Conservation (phyloP, 37 sponge, comb jelly and placozoan species). For the Corticium candelabrum region DNA sequence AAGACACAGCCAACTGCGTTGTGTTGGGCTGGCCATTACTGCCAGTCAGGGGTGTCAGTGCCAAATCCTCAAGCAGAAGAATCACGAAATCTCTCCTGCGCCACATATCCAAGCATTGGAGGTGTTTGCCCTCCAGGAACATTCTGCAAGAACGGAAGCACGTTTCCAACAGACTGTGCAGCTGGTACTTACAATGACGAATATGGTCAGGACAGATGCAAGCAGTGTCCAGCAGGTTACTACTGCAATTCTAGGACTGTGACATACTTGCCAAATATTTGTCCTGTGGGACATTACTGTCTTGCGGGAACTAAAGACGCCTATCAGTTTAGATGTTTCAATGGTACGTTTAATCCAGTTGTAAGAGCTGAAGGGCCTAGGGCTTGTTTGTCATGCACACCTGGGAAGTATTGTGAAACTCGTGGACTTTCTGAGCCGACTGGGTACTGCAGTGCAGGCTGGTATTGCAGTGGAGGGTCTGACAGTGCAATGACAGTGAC, state of each 20-base stretch:
- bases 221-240: conserved; percentile 20
- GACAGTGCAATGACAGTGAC: neutral
- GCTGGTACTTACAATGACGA: neutral
- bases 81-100: neutral
- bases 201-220: conserved; percentile 11
- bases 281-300: conserved; percentile 25
- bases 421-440: conserved; percentile 8
- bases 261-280: neutral
- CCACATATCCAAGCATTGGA: neutral
- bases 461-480: conserved; percentile 25
- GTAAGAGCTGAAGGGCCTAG: neutral
- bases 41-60: neutral
- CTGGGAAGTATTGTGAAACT: conserved; percentile 14
- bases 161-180: neutral
- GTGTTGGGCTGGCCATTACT: neutral
- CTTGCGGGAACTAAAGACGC: conserved; percentile 18
- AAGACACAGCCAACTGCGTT: neutral
- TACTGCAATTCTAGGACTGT: conserved; percentile 16
- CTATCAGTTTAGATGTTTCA: conserved; percentile 12
- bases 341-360: conserved; percentile 21
- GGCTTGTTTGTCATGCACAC: conserved; percentile 17
- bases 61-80: neutral
- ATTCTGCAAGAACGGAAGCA: neutral
- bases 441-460: conserved; percentile 25
- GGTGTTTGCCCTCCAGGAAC: neutral